Conservation (phyloP, 1,140 invertebrate genomes). For the Periplaneta americana region DNA sequence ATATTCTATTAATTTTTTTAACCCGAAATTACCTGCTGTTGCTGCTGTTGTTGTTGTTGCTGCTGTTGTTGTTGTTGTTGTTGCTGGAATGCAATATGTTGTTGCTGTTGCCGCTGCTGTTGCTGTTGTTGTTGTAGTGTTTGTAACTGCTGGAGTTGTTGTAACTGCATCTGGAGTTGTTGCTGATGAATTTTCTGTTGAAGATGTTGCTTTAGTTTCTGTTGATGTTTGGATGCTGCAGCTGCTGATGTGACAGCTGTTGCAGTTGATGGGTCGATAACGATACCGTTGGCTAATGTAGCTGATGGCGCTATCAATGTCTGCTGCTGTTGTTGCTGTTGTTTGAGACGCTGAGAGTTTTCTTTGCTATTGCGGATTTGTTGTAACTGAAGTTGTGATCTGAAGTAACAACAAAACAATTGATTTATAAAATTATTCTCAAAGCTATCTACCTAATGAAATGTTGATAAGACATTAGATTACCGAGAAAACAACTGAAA, state of each 20-base stretch:
- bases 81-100: slow-evolving; percentile 29
- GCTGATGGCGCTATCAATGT: background rate
- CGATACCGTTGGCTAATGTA: slow-evolving; percentile 1
- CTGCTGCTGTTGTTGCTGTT: background rate
- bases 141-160: slow-evolving; percentile 51
- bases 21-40: no score
- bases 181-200: slow-evolving; percentile 35
- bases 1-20: no score
- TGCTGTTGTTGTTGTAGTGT: slow-evolving; percentile 44
- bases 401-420: slow-evolving; percentile 20
- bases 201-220: slow-evolving; percentile 52
- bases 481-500: no score
- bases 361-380: slow-evolving; percentile 39
- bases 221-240: slow-evolving; percentile 63
- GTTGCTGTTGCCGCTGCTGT: slow-evolving; percentile 32
- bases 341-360: background rate
- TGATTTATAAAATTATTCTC: background rate
- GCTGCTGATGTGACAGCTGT: slow-evolving; percentile 38
- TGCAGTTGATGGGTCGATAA: background rate
- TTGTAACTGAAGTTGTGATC: slow-evolving; percentile 66
- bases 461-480: no score
- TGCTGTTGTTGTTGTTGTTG: slow-evolving; percentile 29
- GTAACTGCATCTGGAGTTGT: slow-evolving; percentile 37
- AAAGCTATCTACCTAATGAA: no score
- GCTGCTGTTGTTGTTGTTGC: slow-evolving; percentile 24